Percentiles rank a stretch among this genome's conserved stretches.
Conservation (phyloP, 2,113 vertebrate species). For the Beaufortia kweichowensis region DNA sequence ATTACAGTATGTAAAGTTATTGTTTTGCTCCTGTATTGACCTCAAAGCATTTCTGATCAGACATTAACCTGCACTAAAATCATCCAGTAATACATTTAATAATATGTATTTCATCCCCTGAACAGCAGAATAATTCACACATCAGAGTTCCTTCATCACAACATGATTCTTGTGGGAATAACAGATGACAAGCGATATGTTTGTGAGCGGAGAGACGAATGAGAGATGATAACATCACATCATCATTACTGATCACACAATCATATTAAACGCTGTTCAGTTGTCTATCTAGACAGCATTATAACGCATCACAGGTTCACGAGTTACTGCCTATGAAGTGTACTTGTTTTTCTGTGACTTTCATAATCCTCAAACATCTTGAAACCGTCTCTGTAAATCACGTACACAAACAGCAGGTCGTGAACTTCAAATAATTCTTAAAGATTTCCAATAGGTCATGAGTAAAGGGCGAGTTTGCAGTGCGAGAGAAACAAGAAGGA, state of each 20-base stretch:
- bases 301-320: too few species aligned
- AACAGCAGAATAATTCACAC: slow-evolving; percentile 4
- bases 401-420: slow-evolving; percentile 31
- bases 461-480: slow-evolving; percentile 22
- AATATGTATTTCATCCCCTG: too few species aligned
- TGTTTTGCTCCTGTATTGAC: too few species aligned
- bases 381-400: neutral
- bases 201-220: slow-evolving; percentile 9
- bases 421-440: slow-evolving; percentile 47
- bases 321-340: too few species aligned
- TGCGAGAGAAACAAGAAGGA: neutral
- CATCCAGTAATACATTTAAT: too few species aligned
- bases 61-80: too few species aligned
- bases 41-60: too few species aligned
- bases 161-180: neutral
- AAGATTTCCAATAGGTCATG: slow-evolving; percentile 51
- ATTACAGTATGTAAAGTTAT: too few species aligned
- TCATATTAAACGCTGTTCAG: neutral
- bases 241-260: neutral
- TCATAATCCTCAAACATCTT: too few species aligned
- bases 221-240: neutral
- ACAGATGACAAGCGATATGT: neutral
- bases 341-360: too few species aligned
- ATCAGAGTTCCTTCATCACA: neutral
- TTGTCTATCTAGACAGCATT: neutral